phyloP scores from a whole-genome alignment of 2,888 invertebrate species.

The Macrophya alboannulata region DNA sequence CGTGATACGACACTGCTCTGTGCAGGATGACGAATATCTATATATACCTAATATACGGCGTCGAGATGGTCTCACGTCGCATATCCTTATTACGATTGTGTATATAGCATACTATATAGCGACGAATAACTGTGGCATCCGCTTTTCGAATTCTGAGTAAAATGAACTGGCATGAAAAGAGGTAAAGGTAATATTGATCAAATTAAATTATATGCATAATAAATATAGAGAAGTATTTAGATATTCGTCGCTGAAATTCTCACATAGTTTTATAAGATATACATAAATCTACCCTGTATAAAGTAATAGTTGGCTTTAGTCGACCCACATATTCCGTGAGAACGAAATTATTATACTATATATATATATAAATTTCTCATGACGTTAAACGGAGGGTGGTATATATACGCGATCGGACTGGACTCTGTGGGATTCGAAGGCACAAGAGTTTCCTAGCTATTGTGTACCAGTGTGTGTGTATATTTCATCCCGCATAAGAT shows the following conservation, averaged over 20 bases:
- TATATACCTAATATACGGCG: conserved; percentile 29
- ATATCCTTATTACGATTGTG: conserved; percentile 5
- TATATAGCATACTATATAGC: neutral
- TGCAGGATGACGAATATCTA: conserved; percentile 26
- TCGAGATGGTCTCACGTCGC: conserved; percentile 27
- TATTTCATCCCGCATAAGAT: conserved; percentile 70
- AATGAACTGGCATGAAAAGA: neutral
- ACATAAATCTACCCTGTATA: neutral
- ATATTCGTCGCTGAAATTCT: neutral
- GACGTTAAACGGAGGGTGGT: conserved; percentile 64
- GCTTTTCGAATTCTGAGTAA: neutral
- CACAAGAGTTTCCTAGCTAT: conserved; percentile 6
- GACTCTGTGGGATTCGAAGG: conserved; percentile 47
- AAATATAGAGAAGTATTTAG: neutral
- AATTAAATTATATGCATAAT: neutral
- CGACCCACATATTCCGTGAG: conserved; percentile 74
- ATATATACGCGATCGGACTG: conserved; percentile 58
- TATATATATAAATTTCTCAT: conserved; percentile 66
- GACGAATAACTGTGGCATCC: neutral
- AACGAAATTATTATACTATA: conserved; percentile 61
- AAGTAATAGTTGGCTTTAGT: neutral
- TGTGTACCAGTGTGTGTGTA: conserved; percentile 29
- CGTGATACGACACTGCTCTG: conserved; percentile 28
- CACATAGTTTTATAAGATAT: conserved; percentile 28
- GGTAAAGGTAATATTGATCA: neutral